Conservation (phyloP, 2,113 vertebrate genomes). For the Oreochromis tanganicae region DNA sequence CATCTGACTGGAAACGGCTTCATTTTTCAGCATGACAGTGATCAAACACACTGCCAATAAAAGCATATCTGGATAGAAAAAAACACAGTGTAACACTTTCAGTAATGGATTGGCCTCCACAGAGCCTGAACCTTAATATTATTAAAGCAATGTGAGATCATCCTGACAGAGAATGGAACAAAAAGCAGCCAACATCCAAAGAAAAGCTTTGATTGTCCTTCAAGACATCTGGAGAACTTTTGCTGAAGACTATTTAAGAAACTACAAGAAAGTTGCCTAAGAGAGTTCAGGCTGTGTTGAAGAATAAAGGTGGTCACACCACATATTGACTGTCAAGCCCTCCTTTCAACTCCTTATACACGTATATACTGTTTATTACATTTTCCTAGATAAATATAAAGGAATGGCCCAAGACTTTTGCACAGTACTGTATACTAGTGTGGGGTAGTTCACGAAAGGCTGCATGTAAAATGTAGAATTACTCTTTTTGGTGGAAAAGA, state of each 20-base stretch:
- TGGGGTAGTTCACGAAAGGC: background rate
- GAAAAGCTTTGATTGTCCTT: background rate
- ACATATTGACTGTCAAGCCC: background rate
- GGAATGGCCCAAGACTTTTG: background rate
- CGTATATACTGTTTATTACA: background rate
- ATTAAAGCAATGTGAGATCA: background rate
- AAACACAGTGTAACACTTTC: background rate
- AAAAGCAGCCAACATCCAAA: rapidly evolving
- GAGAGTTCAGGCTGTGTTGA: background rate
- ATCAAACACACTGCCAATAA: background rate
- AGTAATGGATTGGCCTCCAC: background rate
- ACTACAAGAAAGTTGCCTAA: background rate
- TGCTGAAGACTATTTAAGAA: background rate
- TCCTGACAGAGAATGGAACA: background rate
- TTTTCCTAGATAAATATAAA: background rate
- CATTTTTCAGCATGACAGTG: background rate
- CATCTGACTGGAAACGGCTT: background rate
- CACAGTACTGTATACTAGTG: background rate
- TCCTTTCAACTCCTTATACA: background rate
- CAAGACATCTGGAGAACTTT: rapidly evolving
- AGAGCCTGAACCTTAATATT: background rate
- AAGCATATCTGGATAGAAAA: background rate
- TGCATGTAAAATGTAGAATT: background rate
- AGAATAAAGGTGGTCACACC: background rate
- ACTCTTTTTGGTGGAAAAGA: background rate